Evolutionary conservation across 1,140 invertebrate species (phyloP), one percentile per base, ranked within the genome.

Genomic region (Ips typographus): DNA sequence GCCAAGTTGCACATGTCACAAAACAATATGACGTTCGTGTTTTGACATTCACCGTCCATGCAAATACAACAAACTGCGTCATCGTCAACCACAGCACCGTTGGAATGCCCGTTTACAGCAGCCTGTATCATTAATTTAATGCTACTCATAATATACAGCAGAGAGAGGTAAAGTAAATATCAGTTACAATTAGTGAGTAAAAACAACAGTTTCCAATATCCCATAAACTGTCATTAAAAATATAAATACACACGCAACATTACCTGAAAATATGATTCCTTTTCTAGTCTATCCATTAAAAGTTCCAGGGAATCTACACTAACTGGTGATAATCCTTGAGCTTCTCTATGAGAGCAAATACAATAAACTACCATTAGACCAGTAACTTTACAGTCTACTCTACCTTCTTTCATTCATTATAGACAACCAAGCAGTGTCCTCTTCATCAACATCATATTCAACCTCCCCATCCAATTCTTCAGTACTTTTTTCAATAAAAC

Each of bases 1-100:
- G 97, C 95, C 40, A 99, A 83, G 83, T 99, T 99, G 82, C 97
- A 99, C 95, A 99, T 98, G 83, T 99, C 98, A 85, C 98, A 99
- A 82, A 99, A 99, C 42, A 99, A 84, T 68, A 88, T 88, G 43
- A 94, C 92, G 81, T 98, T 98, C 68, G 93, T 94, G 79, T 98
- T 98, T 77, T 96, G 92, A 82, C 96, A 99, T 79, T 99, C 96
- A 6, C 97, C 97, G 76, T 93, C 91, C 87, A 92, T 90, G 74
- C 92, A 94, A 74, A 99, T 98, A 77, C 94, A 98, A 80, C 98
- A 99, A 1, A 99, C 96, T 7, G 96, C 96, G 85, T 99, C 96
- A 78, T 98, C 96, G 79, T 98, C 95, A 8, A 97, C 94, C 5
- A 93, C 89, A 2, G 89, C 84, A 39, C 83, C 83, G 22, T 57